A percentile compares a stretch with the other conserved stretches of the same genome.
These are phyloP conservation scores for Aurelia sp. DNA, from an alignment of 30 jellyfish, hydroid and myxozoan genomes.

Conservation along the genomic window DNA sequence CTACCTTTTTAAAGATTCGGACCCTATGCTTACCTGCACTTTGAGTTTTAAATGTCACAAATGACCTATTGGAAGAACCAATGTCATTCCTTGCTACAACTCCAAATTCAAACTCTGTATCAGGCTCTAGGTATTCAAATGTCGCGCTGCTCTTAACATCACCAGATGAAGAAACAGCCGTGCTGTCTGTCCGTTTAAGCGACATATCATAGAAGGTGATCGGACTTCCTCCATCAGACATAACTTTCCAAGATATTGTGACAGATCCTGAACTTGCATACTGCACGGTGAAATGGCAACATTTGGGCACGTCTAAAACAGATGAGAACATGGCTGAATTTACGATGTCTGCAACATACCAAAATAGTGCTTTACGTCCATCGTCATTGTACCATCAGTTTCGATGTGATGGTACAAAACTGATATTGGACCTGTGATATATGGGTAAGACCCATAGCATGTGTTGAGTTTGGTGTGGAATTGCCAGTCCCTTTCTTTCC, in stretches of 20 bases:
- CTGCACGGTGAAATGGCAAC: neutral
- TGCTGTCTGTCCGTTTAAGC: neutral
- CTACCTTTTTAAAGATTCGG: too few species aligned
- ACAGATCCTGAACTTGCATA: neutral
- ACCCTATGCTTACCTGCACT: neutral
- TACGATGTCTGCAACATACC: too few species aligned
- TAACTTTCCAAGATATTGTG: neutral
- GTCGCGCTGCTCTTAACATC: neutral
- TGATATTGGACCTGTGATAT: too few species aligned
- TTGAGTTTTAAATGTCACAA: neutral
- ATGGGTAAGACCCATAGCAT: too few species aligned
- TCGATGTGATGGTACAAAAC: too few species aligned
- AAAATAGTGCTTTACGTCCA: too few species aligned
- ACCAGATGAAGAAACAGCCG: neutral
- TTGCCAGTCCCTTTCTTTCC: too few species aligned
- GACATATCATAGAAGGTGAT: neutral
- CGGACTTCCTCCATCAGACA: neutral
- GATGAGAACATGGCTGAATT: too few species aligned
- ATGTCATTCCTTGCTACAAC: neutral
- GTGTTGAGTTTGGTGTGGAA: too few species aligned
- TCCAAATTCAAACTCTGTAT: neutral
- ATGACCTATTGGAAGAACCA: neutral
- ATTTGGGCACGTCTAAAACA: neutral
- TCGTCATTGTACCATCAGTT: too few species aligned
- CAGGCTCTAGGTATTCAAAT: neutral